Percentiles rank a stretch among this genome's conserved stretches.
Conservation (phyloP, 2,113 vertebrate species). For the Xiphophorus maculatus region DNA sequence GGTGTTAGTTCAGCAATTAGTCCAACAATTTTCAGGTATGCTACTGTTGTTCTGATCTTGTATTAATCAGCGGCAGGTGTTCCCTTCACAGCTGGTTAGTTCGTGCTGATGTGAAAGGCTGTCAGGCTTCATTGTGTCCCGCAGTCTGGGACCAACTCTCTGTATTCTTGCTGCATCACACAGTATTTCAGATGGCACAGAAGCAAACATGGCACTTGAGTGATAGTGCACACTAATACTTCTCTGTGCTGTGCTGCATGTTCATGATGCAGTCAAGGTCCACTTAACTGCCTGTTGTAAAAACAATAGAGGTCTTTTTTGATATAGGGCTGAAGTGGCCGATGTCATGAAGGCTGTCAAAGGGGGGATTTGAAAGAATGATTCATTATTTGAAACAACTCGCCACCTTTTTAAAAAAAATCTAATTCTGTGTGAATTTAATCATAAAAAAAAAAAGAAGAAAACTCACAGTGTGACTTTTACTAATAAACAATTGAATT, state of each 20-base stretch:
- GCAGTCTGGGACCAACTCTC: constrained; percentile 7
- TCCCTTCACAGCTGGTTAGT: constrained; percentile 72
- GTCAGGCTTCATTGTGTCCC: constrained; percentile 50
- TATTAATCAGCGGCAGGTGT: constrained; percentile 71
- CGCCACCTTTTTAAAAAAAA: no score
- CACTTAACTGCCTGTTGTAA: background rate
- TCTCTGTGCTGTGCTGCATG: background rate
- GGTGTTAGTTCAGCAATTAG: constrained; percentile 60
- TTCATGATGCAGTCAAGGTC: background rate
- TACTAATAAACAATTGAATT: no score
- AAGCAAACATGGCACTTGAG: constrained; percentile 28
- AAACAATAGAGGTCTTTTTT: background rate
- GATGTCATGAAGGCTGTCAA: no score
- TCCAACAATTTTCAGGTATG: constrained; percentile 40
- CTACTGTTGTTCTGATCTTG: constrained; percentile 52
- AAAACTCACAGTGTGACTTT: no score
- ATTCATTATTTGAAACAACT: no score
- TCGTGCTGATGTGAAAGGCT: constrained; percentile 52
- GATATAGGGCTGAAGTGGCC: no score
- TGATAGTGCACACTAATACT: background rate
- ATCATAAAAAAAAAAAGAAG: no score
- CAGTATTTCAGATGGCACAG: constrained; percentile 38
- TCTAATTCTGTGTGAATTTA: no score
- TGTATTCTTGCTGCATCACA: constrained; percentile 36
- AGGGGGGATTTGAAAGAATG: no score